Evolutionary conservation across 2,113 vertebrate genomes (phyloP).

Genomic region (Toxostoma redivivum): DNA sequence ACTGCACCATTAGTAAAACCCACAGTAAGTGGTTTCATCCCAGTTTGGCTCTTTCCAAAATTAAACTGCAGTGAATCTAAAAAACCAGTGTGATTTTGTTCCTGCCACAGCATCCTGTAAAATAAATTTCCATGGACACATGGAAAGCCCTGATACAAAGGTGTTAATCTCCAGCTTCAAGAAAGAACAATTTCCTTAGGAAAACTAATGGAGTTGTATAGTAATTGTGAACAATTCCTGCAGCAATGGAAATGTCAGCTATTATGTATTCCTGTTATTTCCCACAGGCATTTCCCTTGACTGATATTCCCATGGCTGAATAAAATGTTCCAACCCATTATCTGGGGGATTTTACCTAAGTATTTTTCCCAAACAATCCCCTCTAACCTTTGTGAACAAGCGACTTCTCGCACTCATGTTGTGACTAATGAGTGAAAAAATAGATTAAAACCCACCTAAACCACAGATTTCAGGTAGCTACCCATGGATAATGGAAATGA

Average conservation of each 20-base stretch:
- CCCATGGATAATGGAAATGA: not conserved
- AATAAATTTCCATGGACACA: not conserved
- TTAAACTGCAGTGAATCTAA: not conserved
- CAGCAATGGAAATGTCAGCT: constrained; percentile 26
- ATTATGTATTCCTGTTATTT: constrained; percentile 32
- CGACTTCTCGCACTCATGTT: not conserved
- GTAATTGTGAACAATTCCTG: not conserved
- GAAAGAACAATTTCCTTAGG: not conserved
- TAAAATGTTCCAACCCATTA: not conserved
- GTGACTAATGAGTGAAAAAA: not conserved
- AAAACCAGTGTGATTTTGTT: not conserved
- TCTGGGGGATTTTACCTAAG: not conserved
- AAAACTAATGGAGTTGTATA: not conserved
- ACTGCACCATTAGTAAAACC: not conserved
- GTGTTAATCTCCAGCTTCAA: not conserved
- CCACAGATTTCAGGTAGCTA: not conserved
- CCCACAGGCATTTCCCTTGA: constrained; percentile 28
- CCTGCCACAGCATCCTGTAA: not conserved
- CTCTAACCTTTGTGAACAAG: not conserved
- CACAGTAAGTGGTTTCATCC: not conserved
- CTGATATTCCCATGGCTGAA: constrained; percentile 30
- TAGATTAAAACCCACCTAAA: not conserved
- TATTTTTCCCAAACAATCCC: not conserved
- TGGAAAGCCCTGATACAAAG: not conserved
- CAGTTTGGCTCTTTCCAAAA: not conserved